These are phyloP conservation scores for Conopomorpha cramerella DNA, from an alignment of 1,140 invertebrate species.

Conservation along the genomic window DNA sequence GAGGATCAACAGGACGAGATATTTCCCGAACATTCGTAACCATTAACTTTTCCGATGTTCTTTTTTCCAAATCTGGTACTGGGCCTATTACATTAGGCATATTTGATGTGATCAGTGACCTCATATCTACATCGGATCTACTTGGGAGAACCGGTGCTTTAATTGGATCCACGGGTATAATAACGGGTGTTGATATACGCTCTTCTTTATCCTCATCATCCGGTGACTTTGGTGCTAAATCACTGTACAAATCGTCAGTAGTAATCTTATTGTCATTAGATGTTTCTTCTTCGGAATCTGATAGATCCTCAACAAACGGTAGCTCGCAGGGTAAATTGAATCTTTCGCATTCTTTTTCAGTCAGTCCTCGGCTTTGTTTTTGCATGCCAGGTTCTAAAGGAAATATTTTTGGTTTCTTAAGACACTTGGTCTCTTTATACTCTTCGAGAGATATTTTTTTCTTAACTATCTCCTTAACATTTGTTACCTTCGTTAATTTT, in stretches of 20 bases:
- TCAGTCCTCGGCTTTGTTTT: conserved; percentile 48
- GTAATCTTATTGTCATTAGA: conserved; percentile 7
- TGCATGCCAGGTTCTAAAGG: conserved; percentile 23
- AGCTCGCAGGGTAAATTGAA: conserved; percentile 59
- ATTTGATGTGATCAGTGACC: conserved; percentile 16
- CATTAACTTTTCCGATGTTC: too few relatives aligned
- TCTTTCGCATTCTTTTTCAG: conserved; percentile 61
- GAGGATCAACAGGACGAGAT: background rate
- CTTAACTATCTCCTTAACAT: conserved; percentile 31
- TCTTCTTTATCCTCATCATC: conserved; percentile 26
- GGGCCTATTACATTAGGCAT: conserved; percentile 6
- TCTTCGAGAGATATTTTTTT: conserved; percentile 56
- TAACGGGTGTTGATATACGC: conserved; percentile 27
- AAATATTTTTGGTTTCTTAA: conserved; percentile 7
- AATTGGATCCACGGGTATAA: conserved; percentile 41
- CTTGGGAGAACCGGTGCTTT: conserved; percentile 14
- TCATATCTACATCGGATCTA: conserved; percentile 41
- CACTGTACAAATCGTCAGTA: conserved; percentile 18
- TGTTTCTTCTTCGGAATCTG: conserved; percentile 20
- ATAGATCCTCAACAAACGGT: conserved; percentile 27
- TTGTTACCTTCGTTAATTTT: conserved; percentile 41
- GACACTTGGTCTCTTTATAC: conserved; percentile 37
- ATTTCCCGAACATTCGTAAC: too few relatives aligned
- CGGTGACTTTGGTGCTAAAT: conserved; percentile 45
- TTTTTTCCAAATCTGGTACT: too few relatives aligned